Percentiles rank a stretch among this genome's conserved stretches.
Evolutionary conservation across 2,113 vertebrate genomes (phyloP).

Genomic region (Narcine bancroftii): DNA sequence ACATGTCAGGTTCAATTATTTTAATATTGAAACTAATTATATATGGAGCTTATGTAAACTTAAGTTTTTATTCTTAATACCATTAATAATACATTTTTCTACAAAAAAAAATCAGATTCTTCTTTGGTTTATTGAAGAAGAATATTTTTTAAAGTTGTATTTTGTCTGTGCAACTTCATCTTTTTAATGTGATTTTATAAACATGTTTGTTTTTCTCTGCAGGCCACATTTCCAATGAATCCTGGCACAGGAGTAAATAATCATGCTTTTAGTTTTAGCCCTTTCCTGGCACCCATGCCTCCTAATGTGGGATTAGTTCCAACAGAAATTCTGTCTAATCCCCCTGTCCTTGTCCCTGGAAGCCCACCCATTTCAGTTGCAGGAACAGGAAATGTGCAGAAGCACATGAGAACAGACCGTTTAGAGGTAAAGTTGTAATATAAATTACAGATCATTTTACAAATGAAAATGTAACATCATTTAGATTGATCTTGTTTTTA

Average conservation of each 20-base stretch:
- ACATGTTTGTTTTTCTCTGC: conserved; percentile 47
- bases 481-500: neutral
- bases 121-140: neutral
- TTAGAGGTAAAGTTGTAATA: conserved; percentile 70
- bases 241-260: conserved; percentile 80
- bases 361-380: conserved; percentile 76
- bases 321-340: conserved; percentile 84
- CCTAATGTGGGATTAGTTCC: conserved; percentile 83
- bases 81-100: neutral
- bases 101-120: neutral
- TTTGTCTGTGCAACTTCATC: neutral
- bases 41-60: neutral
- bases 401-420: conserved; percentile 89
- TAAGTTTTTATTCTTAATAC: neutral
- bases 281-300: conserved; percentile 80
- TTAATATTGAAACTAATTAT: neutral
- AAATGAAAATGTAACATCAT: neutral
- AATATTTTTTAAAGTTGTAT: neutral
- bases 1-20: neutral
- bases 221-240: conserved; percentile 87
- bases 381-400: conserved; percentile 78
- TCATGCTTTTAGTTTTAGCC: conserved; percentile 78
- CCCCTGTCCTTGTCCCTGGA: conserved; percentile 75
- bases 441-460: neutral
- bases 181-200: neutral